Evolutionary conservation across 1,140 invertebrate species (phyloP).

Genomic region (Agrilus planipennis): DNA sequence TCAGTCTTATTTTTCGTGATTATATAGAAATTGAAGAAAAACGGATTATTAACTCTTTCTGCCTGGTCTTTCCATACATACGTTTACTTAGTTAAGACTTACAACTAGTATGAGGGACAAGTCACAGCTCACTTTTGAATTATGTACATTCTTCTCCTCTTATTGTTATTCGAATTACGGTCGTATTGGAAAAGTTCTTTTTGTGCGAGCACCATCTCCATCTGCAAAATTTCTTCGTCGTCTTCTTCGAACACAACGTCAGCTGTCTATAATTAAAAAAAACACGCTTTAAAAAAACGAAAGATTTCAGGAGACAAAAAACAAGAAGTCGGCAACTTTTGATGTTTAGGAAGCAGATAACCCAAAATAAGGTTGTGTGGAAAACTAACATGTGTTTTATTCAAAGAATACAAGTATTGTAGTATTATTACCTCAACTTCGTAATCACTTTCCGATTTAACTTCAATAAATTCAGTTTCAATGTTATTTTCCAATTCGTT

Average conservation of each 20-base stretch:
- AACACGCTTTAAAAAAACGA: background rate
- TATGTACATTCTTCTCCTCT: constrained; percentile 23
- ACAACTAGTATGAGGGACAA: no score
- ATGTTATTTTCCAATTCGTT: constrained; percentile 43
- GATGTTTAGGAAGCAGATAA: background rate
- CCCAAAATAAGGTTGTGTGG: background rate
- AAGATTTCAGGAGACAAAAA: background rate
- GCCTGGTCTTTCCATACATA: no score
- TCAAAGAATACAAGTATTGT: background rate
- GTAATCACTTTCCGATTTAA: constrained; percentile 28
- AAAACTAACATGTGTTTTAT: background rate
- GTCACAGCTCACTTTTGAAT: constrained; percentile 18
- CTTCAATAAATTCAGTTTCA: constrained; percentile 26
- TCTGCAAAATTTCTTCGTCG: constrained; percentile 26
- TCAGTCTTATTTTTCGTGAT: no score
- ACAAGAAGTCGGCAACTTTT: background rate
- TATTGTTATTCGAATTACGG: constrained; percentile 20
- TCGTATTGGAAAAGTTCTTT: constrained; percentile 31
- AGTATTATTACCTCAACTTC: constrained; percentile 31
- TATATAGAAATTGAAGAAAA: no score
- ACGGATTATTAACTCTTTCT: no score
- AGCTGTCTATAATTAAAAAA: constrained; percentile 13
- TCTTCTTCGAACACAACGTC: constrained; percentile 25
- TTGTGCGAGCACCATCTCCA: constrained; percentile 33
- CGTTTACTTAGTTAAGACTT: no score